A percentile compares a stretch with the other conserved stretches of the same genome.
Evolutionary conservation across 2,888 invertebrate species (phyloP).

Genomic region (Furcula furcula): DNA sequence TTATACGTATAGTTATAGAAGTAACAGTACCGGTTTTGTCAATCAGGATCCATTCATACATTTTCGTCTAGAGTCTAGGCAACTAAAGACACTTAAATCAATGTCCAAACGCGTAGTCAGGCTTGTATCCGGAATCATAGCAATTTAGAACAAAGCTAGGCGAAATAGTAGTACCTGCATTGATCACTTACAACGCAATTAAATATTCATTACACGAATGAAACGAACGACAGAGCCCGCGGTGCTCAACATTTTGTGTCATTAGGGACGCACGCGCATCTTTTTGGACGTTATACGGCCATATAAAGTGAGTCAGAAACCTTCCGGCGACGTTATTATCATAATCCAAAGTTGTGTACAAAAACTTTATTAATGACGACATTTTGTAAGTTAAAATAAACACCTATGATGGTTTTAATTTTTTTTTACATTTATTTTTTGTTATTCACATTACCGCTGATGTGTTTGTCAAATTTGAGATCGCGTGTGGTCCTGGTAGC

Average conservation of each 20-base stretch:
- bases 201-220: constrained; percentile 70
- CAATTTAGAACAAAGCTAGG: constrained; percentile 57
- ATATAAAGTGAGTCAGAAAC: constrained; percentile 14
- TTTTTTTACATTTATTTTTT: too few relatives aligned
- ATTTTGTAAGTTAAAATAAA: too few relatives aligned
- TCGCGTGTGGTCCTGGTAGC: too few relatives aligned
- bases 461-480: too few relatives aligned
- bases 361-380: background rate
- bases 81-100: background rate
- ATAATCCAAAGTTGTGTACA: constrained; percentile 2
- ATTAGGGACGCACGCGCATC: constrained; percentile 56
- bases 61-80: too few relatives aligned
- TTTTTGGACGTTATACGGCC: constrained; percentile 44
- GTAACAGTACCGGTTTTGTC: too few relatives aligned
- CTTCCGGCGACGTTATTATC: constrained; percentile 15
- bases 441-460: too few relatives aligned
- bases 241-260: constrained; percentile 58
- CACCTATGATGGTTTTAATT: too few relatives aligned
- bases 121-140: constrained; percentile 38
- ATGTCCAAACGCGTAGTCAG: background rate
- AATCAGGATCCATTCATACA: too few relatives aligned
- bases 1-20: too few relatives aligned
- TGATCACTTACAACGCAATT: constrained; percentile 74
- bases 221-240: too few relatives aligned
- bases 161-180: constrained; percentile 45